phyloP scores from a whole-genome alignment of 1,140 invertebrate genomes.

The Octopus sinensis region DNA sequence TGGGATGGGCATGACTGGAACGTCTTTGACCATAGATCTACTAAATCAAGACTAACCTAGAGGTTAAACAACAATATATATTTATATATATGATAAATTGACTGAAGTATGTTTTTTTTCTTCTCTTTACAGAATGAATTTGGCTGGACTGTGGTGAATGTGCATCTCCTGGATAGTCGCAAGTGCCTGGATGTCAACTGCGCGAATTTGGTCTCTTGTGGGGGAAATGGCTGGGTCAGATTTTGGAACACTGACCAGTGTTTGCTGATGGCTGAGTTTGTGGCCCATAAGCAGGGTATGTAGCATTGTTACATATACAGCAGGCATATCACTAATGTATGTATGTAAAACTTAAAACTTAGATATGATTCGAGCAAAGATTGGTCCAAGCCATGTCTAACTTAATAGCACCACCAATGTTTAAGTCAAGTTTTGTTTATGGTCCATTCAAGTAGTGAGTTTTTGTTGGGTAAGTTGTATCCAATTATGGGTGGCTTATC shows the following conservation, averaged over 20 bases:
- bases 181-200: conserved; percentile 42
- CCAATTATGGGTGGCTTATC: too few species aligned
- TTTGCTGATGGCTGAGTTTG: conserved; percentile 51
- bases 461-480: too few species aligned
- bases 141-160: conserved; percentile 46
- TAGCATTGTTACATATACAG: not conserved
- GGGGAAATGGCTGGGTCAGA: conserved; percentile 54
- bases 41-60: too few species aligned
- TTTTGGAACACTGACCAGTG: conserved; percentile 51
- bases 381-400: too few species aligned
- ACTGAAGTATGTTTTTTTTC: not conserved
- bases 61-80: not conserved
- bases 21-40: too few species aligned
- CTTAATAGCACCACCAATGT: too few species aligned
- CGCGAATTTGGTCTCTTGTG: conserved; percentile 56
- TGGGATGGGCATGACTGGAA: too few species aligned
- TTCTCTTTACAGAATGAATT: conserved; percentile 45
- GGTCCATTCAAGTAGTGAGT: too few species aligned
- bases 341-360: too few species aligned
- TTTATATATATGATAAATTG: not conserved
- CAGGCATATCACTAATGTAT: not conserved
- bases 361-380: too few species aligned
- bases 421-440: too few species aligned
- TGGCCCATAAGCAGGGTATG: conserved; percentile 53
- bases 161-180: conserved; percentile 49